Evolutionary conservation across 35 echinoderm and acorn worm species (phyloP).

Genomic region (Heliocidaris tuberculata): DNA sequence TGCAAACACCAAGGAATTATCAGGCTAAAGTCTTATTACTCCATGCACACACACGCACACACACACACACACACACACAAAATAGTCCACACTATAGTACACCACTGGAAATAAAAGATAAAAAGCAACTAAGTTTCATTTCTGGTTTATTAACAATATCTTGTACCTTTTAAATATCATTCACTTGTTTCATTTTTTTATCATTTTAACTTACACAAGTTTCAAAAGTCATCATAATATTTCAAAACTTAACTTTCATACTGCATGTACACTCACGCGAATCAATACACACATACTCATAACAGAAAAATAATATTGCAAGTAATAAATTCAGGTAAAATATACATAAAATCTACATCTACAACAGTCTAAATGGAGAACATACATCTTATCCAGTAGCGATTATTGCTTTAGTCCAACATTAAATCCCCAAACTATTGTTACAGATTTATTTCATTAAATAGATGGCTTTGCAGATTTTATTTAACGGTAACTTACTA

Average conservation of each 20-base stretch:
- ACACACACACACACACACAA: not conserved
- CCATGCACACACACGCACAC: not conserved
- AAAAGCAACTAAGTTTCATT: not conserved
- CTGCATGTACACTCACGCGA: not conserved
- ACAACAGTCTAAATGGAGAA: not conserved
- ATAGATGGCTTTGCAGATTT: too few species aligned
- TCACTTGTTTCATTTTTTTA: not conserved
- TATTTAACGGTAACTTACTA: too few species aligned
- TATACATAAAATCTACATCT: constrained; percentile 12
- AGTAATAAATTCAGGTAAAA: not conserved
- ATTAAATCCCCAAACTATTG: too few species aligned
- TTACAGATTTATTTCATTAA: too few species aligned
- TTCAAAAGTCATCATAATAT: not conserved
- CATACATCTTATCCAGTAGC: not conserved
- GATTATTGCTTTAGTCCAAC: not conserved
- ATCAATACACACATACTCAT: not conserved
- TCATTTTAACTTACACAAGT: not conserved
- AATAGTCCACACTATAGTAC: not conserved
- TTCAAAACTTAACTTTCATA: not conserved
- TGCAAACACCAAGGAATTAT: too few species aligned
- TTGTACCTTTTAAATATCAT: not conserved
- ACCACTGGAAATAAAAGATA: not conserved
- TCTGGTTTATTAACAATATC: not conserved
- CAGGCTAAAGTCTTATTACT: too few species aligned
- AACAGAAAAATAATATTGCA: constrained; percentile 13